Conservation (phyloP, 1,140 invertebrate species). For the Antheraea pernyi region DNA sequence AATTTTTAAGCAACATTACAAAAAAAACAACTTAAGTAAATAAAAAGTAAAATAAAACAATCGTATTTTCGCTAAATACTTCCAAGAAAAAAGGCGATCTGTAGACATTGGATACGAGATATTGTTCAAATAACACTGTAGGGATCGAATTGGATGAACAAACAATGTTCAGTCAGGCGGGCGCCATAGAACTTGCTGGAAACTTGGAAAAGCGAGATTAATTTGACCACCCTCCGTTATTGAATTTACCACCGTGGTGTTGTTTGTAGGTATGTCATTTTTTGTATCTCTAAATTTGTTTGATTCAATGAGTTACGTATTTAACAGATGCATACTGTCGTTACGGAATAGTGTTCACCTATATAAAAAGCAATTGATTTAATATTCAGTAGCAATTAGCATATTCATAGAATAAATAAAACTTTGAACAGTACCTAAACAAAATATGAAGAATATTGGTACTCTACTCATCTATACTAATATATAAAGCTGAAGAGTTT, state of each 20-base stretch:
- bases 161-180: slow-evolving; percentile 24
- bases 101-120: neutral
- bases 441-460: too few species aligned
- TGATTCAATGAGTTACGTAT: too few species aligned
- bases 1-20: too few species aligned
- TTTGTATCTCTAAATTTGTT: neutral
- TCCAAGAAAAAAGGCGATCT: neutral
- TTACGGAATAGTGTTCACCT: too few species aligned
- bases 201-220: slow-evolving; percentile 12
- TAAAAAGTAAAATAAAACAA: neutral
- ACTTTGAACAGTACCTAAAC: too few species aligned
- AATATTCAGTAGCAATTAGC: too few species aligned
- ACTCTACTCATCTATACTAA: too few species aligned
- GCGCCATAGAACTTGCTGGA: slow-evolving; percentile 21
- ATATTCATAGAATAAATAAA: too few species aligned
- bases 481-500: too few species aligned
- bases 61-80: slow-evolving; percentile 2
- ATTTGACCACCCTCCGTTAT: slow-evolving; percentile 1
- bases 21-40: too few species aligned
- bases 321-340: too few species aligned
- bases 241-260: slow-evolving; percentile 1
- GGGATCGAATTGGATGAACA: slow-evolving; percentile 36
- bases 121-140: slow-evolving; percentile 24
- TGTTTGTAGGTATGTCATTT: neutral
- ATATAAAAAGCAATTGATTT: too few species aligned